phyloP scores from a whole-genome alignment of 2,113 vertebrate species.

The Notarius quadriscutis region DNA sequence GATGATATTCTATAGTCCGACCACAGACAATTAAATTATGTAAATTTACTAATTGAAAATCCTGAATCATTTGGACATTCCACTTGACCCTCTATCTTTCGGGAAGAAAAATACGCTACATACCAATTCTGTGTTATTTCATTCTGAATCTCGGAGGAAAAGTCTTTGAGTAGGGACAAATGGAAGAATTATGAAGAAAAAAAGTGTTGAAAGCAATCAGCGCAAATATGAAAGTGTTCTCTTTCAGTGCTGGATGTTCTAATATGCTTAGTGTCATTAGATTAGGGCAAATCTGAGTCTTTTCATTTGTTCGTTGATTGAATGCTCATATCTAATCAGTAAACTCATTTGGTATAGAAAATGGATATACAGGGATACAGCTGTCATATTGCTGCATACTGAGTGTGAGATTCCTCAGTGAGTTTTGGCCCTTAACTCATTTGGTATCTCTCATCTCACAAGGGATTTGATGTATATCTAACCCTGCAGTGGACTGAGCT shows the following conservation, averaged over 20 bases:
- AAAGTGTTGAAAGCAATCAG: conserved; percentile 30
- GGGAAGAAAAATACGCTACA: conserved; percentile 20
- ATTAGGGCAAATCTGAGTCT: conserved; percentile 24
- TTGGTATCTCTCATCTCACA: background rate
- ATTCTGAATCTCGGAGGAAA: conserved; percentile 10
- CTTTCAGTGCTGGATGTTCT: conserved; percentile 30
- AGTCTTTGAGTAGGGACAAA: conserved; percentile 21
- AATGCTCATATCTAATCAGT: conserved; percentile 17
- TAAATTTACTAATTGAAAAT: conserved; percentile 56
- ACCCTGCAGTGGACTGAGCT: background rate
- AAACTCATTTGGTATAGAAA: background rate
- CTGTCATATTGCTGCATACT: background rate
- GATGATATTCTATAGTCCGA: conserved; percentile 50
- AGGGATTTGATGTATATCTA: background rate
- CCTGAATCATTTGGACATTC: conserved; percentile 41
- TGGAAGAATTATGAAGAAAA: conserved; percentile 11
- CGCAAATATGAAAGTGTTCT: conserved; percentile 14
- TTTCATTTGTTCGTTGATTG: conserved; percentile 35
- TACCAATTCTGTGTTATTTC: conserved; percentile 28
- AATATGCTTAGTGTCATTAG: conserved; percentile 17
- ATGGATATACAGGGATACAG: background rate
- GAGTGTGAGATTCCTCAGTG: background rate
- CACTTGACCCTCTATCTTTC: conserved; percentile 40
- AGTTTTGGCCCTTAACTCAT: background rate
- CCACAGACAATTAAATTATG: conserved; percentile 57